Conservation (phyloP, 1,140 invertebrate genomes). For the Drosophila sturtevanti region DNA sequence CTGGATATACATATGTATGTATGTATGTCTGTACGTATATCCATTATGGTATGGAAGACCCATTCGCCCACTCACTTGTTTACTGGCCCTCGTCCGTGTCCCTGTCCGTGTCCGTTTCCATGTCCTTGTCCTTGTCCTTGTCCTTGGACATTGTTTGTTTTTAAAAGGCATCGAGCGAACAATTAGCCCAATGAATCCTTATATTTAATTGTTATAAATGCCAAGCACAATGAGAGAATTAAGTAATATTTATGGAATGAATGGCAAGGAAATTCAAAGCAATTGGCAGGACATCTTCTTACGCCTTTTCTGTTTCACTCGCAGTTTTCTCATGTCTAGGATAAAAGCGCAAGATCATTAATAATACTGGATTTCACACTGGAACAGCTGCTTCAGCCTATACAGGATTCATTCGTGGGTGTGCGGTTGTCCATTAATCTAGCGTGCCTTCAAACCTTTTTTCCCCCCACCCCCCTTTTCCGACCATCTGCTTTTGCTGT, state of each 20-base stretch:
- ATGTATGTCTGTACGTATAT: background rate
- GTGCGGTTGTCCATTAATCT: constrained; percentile 58
- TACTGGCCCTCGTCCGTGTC: background rate
- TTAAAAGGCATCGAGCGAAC: constrained; percentile 29
- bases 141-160: constrained; percentile 31
- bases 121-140: background rate
- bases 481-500: constrained; percentile 21
- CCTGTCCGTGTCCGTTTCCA: constrained; percentile 16
- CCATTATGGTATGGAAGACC: constrained; percentile 17
- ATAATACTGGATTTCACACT: constrained; percentile 74
- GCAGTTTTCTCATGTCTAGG: background rate
- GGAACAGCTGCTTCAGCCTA: constrained; percentile 31
- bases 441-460: constrained; percentile 42
- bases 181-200: constrained; percentile 61
- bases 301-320: constrained; percentile 26
- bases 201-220: constrained; percentile 80
- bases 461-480: too few relatives aligned
- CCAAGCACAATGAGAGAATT: constrained; percentile 52
- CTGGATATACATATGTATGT: background rate
- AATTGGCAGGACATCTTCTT: constrained; percentile 38
- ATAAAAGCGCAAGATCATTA: constrained; percentile 50
- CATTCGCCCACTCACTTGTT: background rate
- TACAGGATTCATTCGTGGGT: background rate
- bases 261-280: constrained; percentile 43
- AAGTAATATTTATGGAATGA: constrained; percentile 74